Evolutionary conservation across 2,797 vertebrate genomes (phyloP).

Genomic region (Phylloscopus collybita): DNA sequence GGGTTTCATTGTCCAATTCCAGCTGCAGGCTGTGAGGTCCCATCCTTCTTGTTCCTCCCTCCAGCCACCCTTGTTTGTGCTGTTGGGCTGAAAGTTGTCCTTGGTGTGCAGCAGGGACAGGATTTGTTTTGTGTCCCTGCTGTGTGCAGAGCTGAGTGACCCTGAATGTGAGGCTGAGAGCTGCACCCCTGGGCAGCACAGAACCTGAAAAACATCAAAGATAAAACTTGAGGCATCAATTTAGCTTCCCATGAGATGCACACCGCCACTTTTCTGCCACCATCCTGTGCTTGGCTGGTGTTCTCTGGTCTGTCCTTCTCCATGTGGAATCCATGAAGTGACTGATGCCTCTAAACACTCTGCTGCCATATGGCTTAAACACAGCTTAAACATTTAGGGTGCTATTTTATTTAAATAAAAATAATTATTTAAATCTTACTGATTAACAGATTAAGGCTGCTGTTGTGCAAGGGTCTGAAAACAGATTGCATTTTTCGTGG

Average conservation of each 20-base stretch:
- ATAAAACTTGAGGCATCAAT: background rate
- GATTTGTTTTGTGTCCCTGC: no score
- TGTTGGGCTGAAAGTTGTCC: no score
- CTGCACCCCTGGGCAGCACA: background rate
- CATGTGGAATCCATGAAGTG: background rate
- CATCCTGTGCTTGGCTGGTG: background rate
- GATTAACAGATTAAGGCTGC: constrained; percentile 11
- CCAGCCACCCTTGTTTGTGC: no score
- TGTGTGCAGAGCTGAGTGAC: no score
- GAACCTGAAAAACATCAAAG: background rate
- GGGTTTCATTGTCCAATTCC: no score
- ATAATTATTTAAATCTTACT: background rate
- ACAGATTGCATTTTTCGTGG: background rate
- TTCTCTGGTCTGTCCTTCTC: background rate
- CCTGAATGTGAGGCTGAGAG: background rate
- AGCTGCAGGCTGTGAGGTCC: no score
- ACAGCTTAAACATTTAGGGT: background rate
- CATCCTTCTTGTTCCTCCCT: no score
- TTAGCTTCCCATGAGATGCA: background rate
- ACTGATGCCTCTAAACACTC: background rate
- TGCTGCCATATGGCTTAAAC: background rate
- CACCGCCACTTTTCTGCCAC: background rate
- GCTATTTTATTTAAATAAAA: background rate
- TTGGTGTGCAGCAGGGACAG: no score
- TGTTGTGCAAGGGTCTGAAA: background rate